phyloP scores from a whole-genome alignment of 1,140 invertebrate genomes.

The Leptestheria dahalacensis region DNA sequence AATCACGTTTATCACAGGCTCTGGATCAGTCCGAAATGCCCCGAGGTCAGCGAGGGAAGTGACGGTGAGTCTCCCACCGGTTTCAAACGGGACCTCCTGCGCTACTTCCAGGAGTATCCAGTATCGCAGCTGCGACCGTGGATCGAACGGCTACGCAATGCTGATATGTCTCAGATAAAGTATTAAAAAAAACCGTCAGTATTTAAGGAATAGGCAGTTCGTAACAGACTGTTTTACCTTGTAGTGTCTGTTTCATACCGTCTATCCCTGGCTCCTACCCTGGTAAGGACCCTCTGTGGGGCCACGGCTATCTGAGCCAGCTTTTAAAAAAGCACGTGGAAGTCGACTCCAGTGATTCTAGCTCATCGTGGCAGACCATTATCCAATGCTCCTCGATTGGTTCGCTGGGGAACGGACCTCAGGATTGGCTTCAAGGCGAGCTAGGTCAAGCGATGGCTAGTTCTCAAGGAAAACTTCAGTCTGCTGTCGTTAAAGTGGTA shows the following conservation, averaged over 20 bases:
- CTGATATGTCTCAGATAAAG: constrained; percentile 68
- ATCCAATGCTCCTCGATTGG: constrained; percentile 86
- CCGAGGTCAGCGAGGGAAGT: constrained; percentile 37
- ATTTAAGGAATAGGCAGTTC: background rate
- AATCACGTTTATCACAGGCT: constrained; percentile 39
- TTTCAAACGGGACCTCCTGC: constrained; percentile 71
- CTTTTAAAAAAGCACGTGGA: constrained; percentile 45
- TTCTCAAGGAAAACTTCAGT: background rate
- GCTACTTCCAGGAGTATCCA: constrained; percentile 63
- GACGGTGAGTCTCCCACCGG: constrained; percentile 64
- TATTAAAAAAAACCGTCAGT: constrained; percentile 25
- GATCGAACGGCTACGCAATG: constrained; percentile 50
- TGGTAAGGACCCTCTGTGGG: constrained; percentile 43
- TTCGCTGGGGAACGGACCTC: constrained; percentile 49
- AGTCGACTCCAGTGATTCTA: constrained; percentile 28
- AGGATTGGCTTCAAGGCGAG: constrained; percentile 20
- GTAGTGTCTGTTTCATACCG: constrained; percentile 64
- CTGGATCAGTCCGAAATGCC: constrained; percentile 74
- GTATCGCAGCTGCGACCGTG: constrained; percentile 48
- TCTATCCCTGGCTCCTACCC: constrained; percentile 65
- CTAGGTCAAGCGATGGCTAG: constrained; percentile 14
- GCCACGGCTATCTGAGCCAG: constrained; percentile 48
- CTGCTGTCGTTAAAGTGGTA: constrained; percentile 6
- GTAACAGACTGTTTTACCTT: constrained; percentile 18
- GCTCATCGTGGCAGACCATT: constrained; percentile 25